These are phyloP conservation scores for Upupa epops DNA, from an alignment of 2,113 vertebrate species.

Conservation along the genomic window DNA sequence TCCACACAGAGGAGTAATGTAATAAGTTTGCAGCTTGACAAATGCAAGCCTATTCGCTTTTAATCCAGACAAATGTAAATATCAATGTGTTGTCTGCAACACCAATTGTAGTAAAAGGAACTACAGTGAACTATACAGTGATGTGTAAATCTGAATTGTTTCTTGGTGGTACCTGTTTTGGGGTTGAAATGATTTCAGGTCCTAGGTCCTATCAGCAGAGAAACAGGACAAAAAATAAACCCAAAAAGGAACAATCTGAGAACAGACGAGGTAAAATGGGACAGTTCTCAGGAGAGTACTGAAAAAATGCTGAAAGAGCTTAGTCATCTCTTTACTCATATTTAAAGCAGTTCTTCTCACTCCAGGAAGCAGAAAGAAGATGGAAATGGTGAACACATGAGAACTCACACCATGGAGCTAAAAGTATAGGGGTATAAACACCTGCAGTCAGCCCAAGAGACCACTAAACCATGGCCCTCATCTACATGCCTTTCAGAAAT, in stretches of 20 bases:
- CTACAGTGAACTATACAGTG: background rate
- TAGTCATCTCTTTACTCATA: background rate
- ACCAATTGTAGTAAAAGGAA: background rate
- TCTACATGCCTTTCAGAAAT: too few species aligned
- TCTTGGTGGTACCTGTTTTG: background rate
- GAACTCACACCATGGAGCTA: background rate
- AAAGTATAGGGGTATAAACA: too few species aligned
- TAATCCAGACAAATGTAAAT: slow-evolving; percentile 14
- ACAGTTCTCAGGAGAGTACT: background rate
- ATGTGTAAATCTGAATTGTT: background rate
- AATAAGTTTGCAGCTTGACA: background rate
- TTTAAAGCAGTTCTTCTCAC: background rate
- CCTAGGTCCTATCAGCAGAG: background rate
- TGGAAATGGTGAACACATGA: background rate
- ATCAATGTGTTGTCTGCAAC: background rate
- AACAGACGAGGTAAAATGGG: background rate
- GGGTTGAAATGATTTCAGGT: background rate
- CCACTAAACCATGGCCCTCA: too few species aligned
- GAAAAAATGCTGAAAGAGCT: background rate
- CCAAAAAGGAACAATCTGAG: background rate
- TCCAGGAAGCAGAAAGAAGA: background rate
- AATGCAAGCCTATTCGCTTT: slow-evolving; percentile 26
- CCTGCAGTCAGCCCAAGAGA: background rate
- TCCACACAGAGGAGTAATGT: background rate
- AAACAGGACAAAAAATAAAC: background rate